A percentile compares a stretch with the other conserved stretches of the same genome.
Conservation (phyloP, 1,140 invertebrate species). For the Globodera rostochiensis region DNA sequence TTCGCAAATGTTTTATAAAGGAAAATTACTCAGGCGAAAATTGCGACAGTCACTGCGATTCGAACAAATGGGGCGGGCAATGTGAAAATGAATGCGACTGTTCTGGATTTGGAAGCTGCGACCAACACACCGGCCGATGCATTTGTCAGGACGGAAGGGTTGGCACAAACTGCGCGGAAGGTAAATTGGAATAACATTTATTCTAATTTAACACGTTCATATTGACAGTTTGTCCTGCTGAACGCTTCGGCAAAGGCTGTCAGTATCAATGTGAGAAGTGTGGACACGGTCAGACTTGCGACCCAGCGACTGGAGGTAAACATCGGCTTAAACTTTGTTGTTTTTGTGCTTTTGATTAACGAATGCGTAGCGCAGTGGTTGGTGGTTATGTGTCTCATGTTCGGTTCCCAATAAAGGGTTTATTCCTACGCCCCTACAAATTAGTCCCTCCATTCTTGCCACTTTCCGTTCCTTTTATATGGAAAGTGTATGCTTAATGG, state of each 20-base stretch:
- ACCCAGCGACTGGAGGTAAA: conserved; percentile 73
- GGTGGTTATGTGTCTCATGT: background rate
- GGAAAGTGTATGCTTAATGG: conserved; percentile 5
- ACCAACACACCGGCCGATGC: conserved; percentile 61
- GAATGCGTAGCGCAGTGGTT: background rate
- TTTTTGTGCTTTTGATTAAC: too few species aligned
- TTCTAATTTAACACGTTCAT: background rate
- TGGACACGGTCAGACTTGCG: conserved; percentile 80
- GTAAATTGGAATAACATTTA: conserved; percentile 24
- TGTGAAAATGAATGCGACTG: conserved; percentile 58
- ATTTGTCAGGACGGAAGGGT: conserved; percentile 59
- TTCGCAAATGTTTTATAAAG: conserved; percentile 31
- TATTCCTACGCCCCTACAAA: too few species aligned
- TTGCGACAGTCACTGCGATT: conserved; percentile 53
- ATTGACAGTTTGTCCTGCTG: conserved; percentile 57
- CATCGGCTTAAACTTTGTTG: too few species aligned
- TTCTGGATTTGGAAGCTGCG: conserved; percentile 51
- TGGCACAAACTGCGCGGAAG: conserved; percentile 59
- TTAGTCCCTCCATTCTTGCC: background rate
- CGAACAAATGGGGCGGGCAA: conserved; percentile 51
- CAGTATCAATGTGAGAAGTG: conserved; percentile 73
- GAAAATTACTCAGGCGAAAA: conserved; percentile 64
- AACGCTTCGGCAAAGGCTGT: conserved; percentile 59
- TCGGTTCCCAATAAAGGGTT: background rate
- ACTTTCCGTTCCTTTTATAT: background rate